Evolutionary conservation across 2,797 vertebrate species (phyloP), one percentile per base, ranked within the genome.

Genomic region (Melanotaenia maccullochi): DNA sequence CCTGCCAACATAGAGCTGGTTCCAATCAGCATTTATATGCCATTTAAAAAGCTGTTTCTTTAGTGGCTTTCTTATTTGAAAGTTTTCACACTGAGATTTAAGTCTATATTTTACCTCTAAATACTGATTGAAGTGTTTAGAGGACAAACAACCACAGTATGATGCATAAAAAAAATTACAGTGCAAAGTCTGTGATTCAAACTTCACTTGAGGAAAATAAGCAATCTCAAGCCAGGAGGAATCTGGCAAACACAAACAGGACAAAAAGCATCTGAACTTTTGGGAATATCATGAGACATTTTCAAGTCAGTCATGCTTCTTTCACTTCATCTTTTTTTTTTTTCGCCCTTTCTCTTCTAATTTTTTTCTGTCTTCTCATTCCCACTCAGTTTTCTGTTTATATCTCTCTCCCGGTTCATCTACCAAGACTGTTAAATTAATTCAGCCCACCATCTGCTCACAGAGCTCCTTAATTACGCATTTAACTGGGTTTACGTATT

Each of bases 401-500:
- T 79, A 60, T 55, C 61, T 33, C 73, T 66, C 62, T 75, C 63
- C 60, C 59, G 78, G 60, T 80, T 86, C 79, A 89, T 89, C 85
- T 70, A 74, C 69, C 62, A 81, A 75, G 83, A 87, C 68, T 81
- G 78, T 80, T 81, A 78, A 83, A 89, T 85, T 90, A 90, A 93
- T 90, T 91, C 80, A 78, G 67, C 77, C 62, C 54, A 72, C 87
- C 89, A 91, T 92, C 90, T 92, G 89, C 87, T 90, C 77, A 87
- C 74, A 71, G 75, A 83, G 86, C 79, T 87, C 76, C 76, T 82
- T 93, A 92, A 93, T 92, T 92, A 92, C 78, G 71, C 83, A 89
- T 92, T 93, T 91, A 91, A 90, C 85, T 88, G 79, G 88, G 90
- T 89, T 90, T 83, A 89, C 82, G 75, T 90, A 83, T 90, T 73